A percentile compares a stretch with the other conserved stretches of the same genome.
Evolutionary conservation across 2,888 invertebrate species (phyloP).

Genomic region (Conops quadrifasciatus): DNA sequence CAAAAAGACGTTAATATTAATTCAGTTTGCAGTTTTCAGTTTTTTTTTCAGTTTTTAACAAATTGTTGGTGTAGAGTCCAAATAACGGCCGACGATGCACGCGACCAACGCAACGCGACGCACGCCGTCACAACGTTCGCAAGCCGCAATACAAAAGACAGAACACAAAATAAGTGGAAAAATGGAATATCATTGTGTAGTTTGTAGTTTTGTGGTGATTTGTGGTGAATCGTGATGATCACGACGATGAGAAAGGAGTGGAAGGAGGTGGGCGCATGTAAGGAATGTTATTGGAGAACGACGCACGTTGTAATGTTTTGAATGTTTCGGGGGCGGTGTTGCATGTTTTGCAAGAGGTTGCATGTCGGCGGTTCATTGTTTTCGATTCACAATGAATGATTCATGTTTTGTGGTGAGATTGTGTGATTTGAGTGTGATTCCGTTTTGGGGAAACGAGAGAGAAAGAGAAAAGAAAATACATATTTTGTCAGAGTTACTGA

Average conservation of each 20-base stretch:
- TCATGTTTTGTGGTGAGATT: not conserved
- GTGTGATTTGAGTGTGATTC: conserved; percentile 38
- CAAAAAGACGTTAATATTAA: conserved; percentile 39
- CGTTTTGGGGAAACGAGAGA: conserved; percentile 48
- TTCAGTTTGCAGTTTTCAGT: conserved; percentile 25
- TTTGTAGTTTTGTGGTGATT: too few relatives aligned
- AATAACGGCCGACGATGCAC: too few relatives aligned
- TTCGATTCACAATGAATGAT: not conserved
- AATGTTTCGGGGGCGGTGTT: not conserved
- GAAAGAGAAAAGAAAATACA: conserved; percentile 52
- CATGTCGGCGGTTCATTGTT: not conserved
- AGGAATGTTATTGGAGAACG: not conserved
- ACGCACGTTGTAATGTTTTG: not conserved
- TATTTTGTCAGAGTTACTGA: conserved; percentile 52
- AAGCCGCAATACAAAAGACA: conserved; percentile 29
- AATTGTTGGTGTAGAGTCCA: not conserved
- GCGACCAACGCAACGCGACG: too few relatives aligned
- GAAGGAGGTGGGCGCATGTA: not conserved
- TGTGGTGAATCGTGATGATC: not conserved
- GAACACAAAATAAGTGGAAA: conserved; percentile 6
- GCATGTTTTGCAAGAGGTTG: not conserved
- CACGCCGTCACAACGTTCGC: conserved; percentile 14
- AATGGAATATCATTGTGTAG: not conserved
- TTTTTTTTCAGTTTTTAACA: not conserved
- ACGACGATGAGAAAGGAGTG: not conserved